Evolutionary conservation across 2,888 invertebrate species (phyloP).

Genomic region (Laspeyria flexula): DNA sequence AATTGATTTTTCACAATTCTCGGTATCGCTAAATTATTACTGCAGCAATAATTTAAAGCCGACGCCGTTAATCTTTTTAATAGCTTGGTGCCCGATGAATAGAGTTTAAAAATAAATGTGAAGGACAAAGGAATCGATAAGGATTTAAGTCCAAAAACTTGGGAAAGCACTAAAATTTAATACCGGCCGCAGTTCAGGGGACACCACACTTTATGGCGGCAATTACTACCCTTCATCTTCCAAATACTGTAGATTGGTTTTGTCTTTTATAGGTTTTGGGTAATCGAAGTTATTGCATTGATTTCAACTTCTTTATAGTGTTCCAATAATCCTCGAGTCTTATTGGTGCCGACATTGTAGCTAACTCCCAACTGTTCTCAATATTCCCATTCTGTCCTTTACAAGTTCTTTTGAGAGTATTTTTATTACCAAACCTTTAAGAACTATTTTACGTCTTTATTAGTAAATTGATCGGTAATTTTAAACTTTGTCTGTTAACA

Average conservation of each 20-base stretch:
- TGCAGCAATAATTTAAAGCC: constrained; percentile 36
- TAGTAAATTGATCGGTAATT: no score
- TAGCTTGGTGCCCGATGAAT: constrained; percentile 59
- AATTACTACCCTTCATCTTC: constrained; percentile 81
- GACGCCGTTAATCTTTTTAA: constrained; percentile 63
- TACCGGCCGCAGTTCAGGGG: constrained; percentile 70
- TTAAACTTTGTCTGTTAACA: no score
- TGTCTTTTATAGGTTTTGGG: constrained; percentile 74
- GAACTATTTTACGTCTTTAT: no score
- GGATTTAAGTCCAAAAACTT: constrained; percentile 72
- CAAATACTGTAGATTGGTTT: constrained; percentile 77
- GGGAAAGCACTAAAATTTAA: constrained; percentile 78
- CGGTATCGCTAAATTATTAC: constrained; percentile 29
- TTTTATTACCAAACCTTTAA: neutral
- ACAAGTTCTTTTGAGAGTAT: neutral
- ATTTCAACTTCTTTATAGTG: constrained; percentile 56
- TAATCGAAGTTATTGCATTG: constrained; percentile 64
- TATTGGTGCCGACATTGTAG: constrained; percentile 15
- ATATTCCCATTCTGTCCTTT: neutral
- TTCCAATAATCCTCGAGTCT: constrained; percentile 39
- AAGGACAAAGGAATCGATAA: constrained; percentile 65
- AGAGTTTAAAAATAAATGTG: constrained; percentile 68
- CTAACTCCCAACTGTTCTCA: constrained; percentile 10
- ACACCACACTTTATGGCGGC: constrained; percentile 79
- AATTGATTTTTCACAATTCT: constrained; percentile 7